phyloP scores from a whole-genome alignment of 2,888 invertebrate species.

The Drosophila anomelani region DNA sequence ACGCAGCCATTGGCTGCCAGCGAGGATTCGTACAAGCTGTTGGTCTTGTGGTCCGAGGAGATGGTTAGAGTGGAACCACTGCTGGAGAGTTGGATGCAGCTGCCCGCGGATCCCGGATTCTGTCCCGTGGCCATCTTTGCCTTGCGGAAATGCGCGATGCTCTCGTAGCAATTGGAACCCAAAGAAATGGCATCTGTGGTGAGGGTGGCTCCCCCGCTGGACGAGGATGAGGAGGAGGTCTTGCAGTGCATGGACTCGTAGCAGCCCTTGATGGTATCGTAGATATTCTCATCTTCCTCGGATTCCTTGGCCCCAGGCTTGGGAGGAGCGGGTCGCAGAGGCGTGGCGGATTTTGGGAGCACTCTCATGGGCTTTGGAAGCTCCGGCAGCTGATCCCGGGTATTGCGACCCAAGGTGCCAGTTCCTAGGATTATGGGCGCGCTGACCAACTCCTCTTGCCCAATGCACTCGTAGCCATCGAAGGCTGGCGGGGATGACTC shows the following conservation, averaged over 20 bases:
- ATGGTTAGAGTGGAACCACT: constrained; percentile 83
- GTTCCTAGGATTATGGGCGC: constrained; percentile 61
- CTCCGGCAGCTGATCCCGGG: constrained; percentile 79
- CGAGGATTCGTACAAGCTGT: constrained; percentile 84
- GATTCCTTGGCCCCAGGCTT: constrained; percentile 53
- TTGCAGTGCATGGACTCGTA: constrained; percentile 79
- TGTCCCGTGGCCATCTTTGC: constrained; percentile 12
- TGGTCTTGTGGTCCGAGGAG: constrained; percentile 84
- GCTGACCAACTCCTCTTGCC: constrained; percentile 45
- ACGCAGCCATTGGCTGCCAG: constrained; percentile 70
- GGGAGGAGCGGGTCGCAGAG: constrained; percentile 65
- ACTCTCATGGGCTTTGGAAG: constrained; percentile 82
- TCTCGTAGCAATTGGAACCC: constrained; percentile 84
- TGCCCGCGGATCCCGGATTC: constrained; percentile 3
- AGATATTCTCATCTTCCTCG: constrained; percentile 86
- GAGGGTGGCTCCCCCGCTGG: constrained; percentile 16
- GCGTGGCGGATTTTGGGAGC: constrained; percentile 69
- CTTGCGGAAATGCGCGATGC: constrained; percentile 78
- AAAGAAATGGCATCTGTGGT: constrained; percentile 76
- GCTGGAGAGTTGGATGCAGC: constrained; percentile 71
- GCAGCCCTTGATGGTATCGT: constrained; percentile 87
- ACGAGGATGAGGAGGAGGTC: constrained; percentile 12
- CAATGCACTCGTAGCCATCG: constrained; percentile 83
- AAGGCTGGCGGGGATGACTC: constrained; percentile 50
- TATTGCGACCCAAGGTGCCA: constrained; percentile 76